phyloP scores from a whole-genome alignment of 2,888 invertebrate genomes.

The Masnerella sp. region DNA sequence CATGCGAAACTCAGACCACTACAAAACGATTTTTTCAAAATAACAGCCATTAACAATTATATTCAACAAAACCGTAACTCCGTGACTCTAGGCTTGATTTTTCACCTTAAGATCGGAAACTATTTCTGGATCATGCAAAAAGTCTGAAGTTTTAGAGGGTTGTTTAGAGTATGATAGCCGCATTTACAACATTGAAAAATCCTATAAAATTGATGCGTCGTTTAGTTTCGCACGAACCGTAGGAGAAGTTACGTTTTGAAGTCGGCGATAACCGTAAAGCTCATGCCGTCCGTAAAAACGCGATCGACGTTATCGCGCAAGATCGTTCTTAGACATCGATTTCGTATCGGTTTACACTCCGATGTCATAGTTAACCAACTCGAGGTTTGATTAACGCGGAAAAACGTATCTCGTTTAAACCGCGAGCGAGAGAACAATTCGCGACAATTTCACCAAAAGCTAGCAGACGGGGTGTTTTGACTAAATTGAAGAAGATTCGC shows the following conservation, averaged over 20 bases:
- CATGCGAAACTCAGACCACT: too few relatives aligned
- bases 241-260: slow-evolving; percentile 22
- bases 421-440: not conserved
- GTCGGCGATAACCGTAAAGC: slow-evolving; percentile 15
- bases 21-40: too few relatives aligned
- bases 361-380: not conserved
- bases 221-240: slow-evolving; percentile 26
- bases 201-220: slow-evolving; percentile 34
- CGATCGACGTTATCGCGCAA: not conserved
- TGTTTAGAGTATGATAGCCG: too few relatives aligned
- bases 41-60: too few relatives aligned
- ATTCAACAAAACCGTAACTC: too few relatives aligned
- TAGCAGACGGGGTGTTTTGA: slow-evolving; percentile 4
- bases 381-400: slow-evolving; percentile 11
- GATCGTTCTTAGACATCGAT: slow-evolving; percentile 20
- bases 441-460: slow-evolving; percentile 31
- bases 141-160: too few relatives aligned
- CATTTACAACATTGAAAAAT: slow-evolving; percentile 18
- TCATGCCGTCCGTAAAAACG: too few relatives aligned
- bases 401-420: slow-evolving; percentile 6
- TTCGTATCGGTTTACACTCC: too few relatives aligned
- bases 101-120: too few relatives aligned
- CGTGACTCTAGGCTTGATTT: too few relatives aligned
- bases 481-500: not conserved
- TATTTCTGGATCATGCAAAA: too few relatives aligned